A percentile compares a stretch with the other conserved stretches of the same genome.
These are phyloP conservation scores for Harlomillsia oculata DNA, from an alignment of 1,140 invertebrate species.

Conservation along the genomic window DNA sequence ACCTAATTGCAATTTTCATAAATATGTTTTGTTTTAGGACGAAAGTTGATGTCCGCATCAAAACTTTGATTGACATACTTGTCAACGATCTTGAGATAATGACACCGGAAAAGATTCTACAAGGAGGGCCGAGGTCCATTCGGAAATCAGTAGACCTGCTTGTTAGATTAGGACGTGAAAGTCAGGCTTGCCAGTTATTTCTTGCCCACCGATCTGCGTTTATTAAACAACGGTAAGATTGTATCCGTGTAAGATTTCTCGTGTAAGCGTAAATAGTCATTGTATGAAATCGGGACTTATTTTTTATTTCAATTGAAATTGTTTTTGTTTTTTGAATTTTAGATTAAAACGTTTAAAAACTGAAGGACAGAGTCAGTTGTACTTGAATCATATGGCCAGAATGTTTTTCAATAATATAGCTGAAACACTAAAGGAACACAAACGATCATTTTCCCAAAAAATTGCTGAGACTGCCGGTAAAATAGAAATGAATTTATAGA, in stretches of 20 bases:
- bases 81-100: constrained; percentile 74
- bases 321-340: constrained; percentile 40
- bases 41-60: constrained; percentile 62
- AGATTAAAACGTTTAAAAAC: constrained; percentile 69
- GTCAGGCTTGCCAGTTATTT: constrained; percentile 38
- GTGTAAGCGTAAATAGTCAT: background rate
- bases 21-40: constrained; percentile 39
- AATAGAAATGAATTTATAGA: background rate
- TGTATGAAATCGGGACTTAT: background rate
- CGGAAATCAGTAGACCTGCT: constrained; percentile 76
- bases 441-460: constrained; percentile 63
- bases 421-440: constrained; percentile 78
- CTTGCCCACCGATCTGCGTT: constrained; percentile 31
- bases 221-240: constrained; percentile 30
- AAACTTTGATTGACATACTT: constrained; percentile 69
- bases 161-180: constrained; percentile 65
- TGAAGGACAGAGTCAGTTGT: constrained; percentile 74
- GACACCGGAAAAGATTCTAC: constrained; percentile 73
- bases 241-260: background rate
- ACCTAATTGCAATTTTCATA: constrained; percentile 41
- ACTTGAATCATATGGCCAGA: constrained; percentile 70
- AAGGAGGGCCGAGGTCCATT: constrained; percentile 83
- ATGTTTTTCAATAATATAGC: constrained; percentile 80
- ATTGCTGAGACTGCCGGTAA: constrained; percentile 61
- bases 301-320: constrained; percentile 31